These are phyloP conservation scores for Lycocorax pyrrhopterus DNA, from an alignment of 2,113 vertebrate genomes.

Conservation along the genomic window DNA sequence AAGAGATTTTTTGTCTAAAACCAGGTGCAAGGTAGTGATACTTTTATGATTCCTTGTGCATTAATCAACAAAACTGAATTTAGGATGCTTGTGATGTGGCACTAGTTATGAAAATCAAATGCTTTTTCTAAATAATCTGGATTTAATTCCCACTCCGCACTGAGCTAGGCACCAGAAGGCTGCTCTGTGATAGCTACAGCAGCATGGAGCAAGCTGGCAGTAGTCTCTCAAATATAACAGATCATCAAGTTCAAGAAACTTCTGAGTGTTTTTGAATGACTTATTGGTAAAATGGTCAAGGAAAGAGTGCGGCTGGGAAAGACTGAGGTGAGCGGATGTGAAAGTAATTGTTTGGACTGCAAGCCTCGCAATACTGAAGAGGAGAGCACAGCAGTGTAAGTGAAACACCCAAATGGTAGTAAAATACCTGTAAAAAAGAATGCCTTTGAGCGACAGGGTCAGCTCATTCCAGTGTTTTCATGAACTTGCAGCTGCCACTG, in stretches of 20 bases:
- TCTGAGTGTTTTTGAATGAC: background rate
- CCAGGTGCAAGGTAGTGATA: background rate
- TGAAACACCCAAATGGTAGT: accelerated
- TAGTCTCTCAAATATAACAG: background rate
- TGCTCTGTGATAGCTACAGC: background rate
- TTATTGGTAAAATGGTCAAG: background rate
- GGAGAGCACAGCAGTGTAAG: accelerated
- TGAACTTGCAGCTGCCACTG: background rate
- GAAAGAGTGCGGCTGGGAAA: background rate
- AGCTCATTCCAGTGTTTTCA: background rate
- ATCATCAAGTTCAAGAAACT: background rate
- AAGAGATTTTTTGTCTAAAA: background rate
- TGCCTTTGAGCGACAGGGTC: background rate
- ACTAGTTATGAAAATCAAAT: background rate
- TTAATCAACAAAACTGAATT: background rate
- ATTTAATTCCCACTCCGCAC: background rate
- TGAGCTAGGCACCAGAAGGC: background rate
- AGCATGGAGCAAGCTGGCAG: background rate
- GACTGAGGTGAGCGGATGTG: background rate
- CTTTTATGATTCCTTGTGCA: background rate
- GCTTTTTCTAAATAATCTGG: background rate
- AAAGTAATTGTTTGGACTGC: background rate
- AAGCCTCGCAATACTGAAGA: background rate
- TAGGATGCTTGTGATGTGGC: background rate
- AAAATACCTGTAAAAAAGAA: background rate